Evolutionary conservation across 2,888 invertebrate species (phyloP), one percentile per base, ranked within the genome.

Genomic region (Sarcophaga rosellei): DNA sequence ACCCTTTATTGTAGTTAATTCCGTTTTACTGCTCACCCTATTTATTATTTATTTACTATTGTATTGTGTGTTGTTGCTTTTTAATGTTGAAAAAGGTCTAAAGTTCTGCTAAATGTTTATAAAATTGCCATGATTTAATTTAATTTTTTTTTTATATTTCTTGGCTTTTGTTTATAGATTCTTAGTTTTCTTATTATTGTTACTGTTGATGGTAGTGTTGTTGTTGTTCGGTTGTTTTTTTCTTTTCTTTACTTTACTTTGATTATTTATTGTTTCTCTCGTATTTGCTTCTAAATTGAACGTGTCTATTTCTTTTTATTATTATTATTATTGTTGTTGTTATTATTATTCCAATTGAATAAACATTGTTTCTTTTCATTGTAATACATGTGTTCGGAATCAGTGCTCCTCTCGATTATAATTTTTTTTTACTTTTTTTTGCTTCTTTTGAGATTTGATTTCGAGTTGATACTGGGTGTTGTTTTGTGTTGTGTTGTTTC

Each of bases 131-230:
- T 82, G 76, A 77, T 82, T 77, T 82, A 35, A 35, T 35, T 35
- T 35, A 35, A 35, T 35, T 35, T 35, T 35, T 10, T 35, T 35
- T 10, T 10, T 35, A 2, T 35, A 1, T 35, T 35, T 35, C 35
- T 35, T 82, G 70, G 70, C n/a, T 76, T 82, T 53, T 82, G 76
- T 82, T 82, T 82, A 82, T 59, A 82, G 57, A 47, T 66, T 69
- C 20, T 72, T 53, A 53, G 12, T 53, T 17, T 53, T 15, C 5
- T 53, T 53, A 35, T 35, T 35, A 35, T 35, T 35, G 35, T 35
- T 35, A 35, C 10, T 35, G 35, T 8, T 35, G 35, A 2, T 35
- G 35, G 3, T 35, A 10, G 8, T 35, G 35, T 6, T 35, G 35
- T 35, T 25, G 25, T 35, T 8, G 35, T 8, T 35, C 8, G 35